Conservation (phyloP, 2,888 invertebrate genomes). For the Metalampra italica region DNA sequence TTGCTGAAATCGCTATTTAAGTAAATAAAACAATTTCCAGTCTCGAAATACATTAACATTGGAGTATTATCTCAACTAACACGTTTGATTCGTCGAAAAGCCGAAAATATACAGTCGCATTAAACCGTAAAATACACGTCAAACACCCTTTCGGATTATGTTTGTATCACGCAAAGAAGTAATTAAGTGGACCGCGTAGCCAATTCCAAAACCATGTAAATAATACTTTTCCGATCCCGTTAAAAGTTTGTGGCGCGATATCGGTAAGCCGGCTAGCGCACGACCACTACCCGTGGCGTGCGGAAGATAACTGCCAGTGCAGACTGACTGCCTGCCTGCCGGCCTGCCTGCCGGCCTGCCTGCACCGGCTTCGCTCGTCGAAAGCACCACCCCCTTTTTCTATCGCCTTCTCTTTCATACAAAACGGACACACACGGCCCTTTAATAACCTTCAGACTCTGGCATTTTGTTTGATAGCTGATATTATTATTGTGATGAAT, state of each 20-base stretch:
- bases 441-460: conserved; percentile 44
- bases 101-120: conserved; percentile 1
- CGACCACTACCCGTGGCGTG: conserved; percentile 40
- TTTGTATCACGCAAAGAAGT: conserved; percentile 66
- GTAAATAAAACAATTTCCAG: not conserved
- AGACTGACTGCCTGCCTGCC: conserved; percentile 30
- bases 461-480: conserved; percentile 36
- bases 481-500: too few relatives aligned
- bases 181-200: conserved; percentile 49
- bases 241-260: conserved; percentile 62
- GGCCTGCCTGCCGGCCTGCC: conserved; percentile 33
- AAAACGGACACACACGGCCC: conserved; percentile 37
- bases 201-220: conserved; percentile 38
- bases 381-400: conserved; percentile 56
- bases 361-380: conserved; percentile 33
- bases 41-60: not conserved
- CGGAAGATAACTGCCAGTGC: conserved; percentile 42
- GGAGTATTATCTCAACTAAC: not conserved
- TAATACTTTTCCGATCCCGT: conserved; percentile 60
- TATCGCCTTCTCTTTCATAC: conserved; percentile 51
- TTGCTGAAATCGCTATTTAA: conserved; percentile 2
- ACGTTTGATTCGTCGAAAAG: conserved; percentile 20
- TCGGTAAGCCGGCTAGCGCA: conserved; percentile 22
- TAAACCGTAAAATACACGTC: conserved; percentile 49
- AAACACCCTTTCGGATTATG: conserved; percentile 48